phyloP scores from a whole-genome alignment of 2,113 vertebrate species.

The Oryzias celebensis region DNA sequence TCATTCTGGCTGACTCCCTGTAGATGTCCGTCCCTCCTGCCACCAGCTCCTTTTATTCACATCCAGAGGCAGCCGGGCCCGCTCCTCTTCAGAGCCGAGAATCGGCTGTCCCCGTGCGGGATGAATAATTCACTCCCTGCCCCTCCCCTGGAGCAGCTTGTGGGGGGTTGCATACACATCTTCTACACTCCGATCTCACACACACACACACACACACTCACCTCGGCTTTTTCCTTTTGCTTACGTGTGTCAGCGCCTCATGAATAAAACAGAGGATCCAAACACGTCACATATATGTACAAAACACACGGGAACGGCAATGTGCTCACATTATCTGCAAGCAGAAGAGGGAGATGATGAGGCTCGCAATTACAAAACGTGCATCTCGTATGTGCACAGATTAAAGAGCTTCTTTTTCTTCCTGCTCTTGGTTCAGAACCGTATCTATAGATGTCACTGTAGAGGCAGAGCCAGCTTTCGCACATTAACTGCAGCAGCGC shows the following conservation, averaged over 20 bases:
- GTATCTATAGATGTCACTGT: conserved; percentile 42
- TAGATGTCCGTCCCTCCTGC: conserved; percentile 30
- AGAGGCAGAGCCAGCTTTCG: conserved; percentile 35
- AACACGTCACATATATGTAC: conserved; percentile 34
- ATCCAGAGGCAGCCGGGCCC: conserved; percentile 48
- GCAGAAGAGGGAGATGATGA: not conserved
- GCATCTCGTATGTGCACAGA: not conserved
- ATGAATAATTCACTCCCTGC: conserved; percentile 74
- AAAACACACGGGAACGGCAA: conserved; percentile 16
- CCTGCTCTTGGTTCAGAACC: conserved; percentile 37
- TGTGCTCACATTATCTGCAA: not conserved
- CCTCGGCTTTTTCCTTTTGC: conserved; percentile 15
- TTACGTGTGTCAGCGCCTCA: conserved; percentile 48
- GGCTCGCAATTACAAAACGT: not conserved
- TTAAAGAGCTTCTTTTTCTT: conserved; percentile 10
- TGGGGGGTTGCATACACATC: conserved; percentile 58
- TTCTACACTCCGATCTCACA: conserved; percentile 38
- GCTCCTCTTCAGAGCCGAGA: conserved; percentile 45
- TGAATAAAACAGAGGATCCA: conserved; percentile 60
- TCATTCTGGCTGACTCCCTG: conserved; percentile 37
- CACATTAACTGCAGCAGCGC: conserved; percentile 45
- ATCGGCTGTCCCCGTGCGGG: conserved; percentile 48
- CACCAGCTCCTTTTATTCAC: conserved; percentile 21
- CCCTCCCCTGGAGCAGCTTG: conserved; percentile 63
- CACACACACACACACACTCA: conserved; percentile 17